Evolutionary conservation across 64 coral and sea anemone species (phyloP), one percentile per base, ranked within the genome.

Genomic region (Cladopsammia gracilis): DNA sequence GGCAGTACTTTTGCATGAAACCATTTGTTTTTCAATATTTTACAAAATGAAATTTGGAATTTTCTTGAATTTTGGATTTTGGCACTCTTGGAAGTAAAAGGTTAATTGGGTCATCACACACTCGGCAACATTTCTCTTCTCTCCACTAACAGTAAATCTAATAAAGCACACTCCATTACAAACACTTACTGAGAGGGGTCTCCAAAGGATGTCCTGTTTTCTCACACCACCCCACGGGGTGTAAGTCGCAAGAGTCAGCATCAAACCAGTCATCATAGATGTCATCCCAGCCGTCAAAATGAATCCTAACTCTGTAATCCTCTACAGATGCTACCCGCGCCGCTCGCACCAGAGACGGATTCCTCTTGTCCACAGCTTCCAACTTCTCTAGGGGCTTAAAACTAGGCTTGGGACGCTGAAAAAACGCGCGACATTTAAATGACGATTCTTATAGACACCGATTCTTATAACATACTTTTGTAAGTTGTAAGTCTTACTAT

Each of bases 191-290:
- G 12, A 99, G 88, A 25, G 98, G 98, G 25, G 98, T 76, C 43
- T 99, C 98, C 70, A 99, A 70, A 6, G 98, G 91, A 86, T 99
- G 94, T n/a, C 91, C 94, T 4, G 94, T 99, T 74, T 99, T 99
- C 64, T 99, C 98, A 48, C 91, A 93, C 94, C 90, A 99, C n/a
- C 88, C 90, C 18, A 94, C 88, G 0, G 98, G 98, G 84, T 99
- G 98, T 25, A 99, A 64, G 64, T 99, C 98, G 15, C 57, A 92
- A 10, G 94, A 96, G 48, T 99, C 98, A 74, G 94, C 94, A 76
- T 99, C 98, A 66, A 93, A 99, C 98, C 98, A 99, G 50, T 99
- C 98, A 73, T 99, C 98, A 62, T 99, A 99, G 19, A 99, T 96
- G 25, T 96, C 88, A 85, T 99, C 98, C 98, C 98, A 99, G 58